A percentile compares a stretch with the other conserved stretches of the same genome.
Conservation (phyloP, 2,888 invertebrate genomes). For the Heteromurus nitidus region DNA sequence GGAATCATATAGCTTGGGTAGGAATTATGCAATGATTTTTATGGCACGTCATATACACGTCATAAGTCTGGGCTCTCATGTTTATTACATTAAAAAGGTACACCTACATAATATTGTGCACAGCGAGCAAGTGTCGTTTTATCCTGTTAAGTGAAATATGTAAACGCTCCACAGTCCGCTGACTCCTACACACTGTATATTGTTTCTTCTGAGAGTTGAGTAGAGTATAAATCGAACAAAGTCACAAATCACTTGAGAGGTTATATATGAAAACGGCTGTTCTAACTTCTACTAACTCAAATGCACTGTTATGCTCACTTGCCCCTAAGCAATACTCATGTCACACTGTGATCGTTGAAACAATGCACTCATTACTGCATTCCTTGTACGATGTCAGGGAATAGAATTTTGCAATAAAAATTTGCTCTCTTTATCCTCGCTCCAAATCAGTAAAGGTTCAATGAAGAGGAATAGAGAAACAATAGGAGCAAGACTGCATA, state of each 20-base stretch:
- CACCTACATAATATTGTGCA: not conserved
- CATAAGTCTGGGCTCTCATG: not conserved
- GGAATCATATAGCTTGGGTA: conserved; percentile 3
- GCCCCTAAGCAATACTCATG: not conserved
- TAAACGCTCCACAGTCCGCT: not conserved
- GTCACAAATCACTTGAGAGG: not conserved
- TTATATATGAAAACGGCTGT: not conserved
- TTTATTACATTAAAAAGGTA: not conserved
- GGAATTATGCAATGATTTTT: conserved; percentile 30
- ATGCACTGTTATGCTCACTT: not conserved
- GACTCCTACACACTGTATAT: conserved; percentile 12
- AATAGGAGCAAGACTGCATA: not conserved
- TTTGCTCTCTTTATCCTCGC: conserved; percentile 32
- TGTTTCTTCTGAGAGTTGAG: no score
- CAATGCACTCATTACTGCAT: not conserved
- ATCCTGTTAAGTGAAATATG: not conserved
- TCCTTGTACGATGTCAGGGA: conserved; percentile 1
- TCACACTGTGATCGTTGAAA: no score
- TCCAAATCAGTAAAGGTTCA: conserved; percentile 38
- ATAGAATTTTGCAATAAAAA: conserved; percentile 15
- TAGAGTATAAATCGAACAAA: not conserved
- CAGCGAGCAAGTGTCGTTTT: conserved; percentile 3
- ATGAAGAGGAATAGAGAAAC: conserved; percentile 17
- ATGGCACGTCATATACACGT: conserved; percentile 9
- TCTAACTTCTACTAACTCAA: not conserved